Evolutionary conservation across 2,797 vertebrate species (phyloP).

Genomic region (Crocidura indochinensis): DNA sequence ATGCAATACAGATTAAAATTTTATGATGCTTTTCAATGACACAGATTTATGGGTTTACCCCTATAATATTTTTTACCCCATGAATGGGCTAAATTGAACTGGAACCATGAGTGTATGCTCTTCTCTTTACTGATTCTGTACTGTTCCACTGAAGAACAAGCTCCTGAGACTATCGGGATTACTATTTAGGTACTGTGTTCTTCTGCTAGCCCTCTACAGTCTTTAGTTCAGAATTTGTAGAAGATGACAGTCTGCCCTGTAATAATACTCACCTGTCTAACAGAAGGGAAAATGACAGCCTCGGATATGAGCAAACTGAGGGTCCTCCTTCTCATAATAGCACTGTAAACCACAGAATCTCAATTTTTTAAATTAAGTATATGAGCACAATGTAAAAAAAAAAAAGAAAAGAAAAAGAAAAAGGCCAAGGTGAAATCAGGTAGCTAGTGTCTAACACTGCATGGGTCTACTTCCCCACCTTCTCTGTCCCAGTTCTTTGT

Average conservation of each 20-base stretch:
- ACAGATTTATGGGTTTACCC: too few relatives aligned
- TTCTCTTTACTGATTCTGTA: background rate
- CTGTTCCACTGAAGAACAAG: background rate
- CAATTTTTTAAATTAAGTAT: background rate
- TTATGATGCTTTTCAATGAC: too few relatives aligned
- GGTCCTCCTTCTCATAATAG: background rate
- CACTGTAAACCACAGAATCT: background rate
- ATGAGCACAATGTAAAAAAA: too few relatives aligned
- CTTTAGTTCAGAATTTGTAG: background rate
- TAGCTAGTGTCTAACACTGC: accelerated
- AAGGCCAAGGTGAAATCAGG: too few relatives aligned
- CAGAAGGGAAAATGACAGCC: background rate
- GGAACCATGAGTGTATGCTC: background rate
- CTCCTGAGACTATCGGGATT: background rate
- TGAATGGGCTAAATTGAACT: background rate
- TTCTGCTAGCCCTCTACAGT: background rate
- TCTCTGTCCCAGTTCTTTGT: background rate
- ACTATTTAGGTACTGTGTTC: background rate
- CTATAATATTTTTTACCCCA: too few relatives aligned
- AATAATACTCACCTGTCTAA: background rate
- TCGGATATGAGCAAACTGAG: background rate
- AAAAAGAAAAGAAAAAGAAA: too few relatives aligned
- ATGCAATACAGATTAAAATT: too few relatives aligned
- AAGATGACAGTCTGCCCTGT: background rate
- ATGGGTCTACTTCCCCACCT: background rate